A percentile compares a stretch with the other conserved stretches of the same genome.
Conservation (phyloP, 2,888 invertebrate genomes). For the Eristalinus aeneus region DNA sequence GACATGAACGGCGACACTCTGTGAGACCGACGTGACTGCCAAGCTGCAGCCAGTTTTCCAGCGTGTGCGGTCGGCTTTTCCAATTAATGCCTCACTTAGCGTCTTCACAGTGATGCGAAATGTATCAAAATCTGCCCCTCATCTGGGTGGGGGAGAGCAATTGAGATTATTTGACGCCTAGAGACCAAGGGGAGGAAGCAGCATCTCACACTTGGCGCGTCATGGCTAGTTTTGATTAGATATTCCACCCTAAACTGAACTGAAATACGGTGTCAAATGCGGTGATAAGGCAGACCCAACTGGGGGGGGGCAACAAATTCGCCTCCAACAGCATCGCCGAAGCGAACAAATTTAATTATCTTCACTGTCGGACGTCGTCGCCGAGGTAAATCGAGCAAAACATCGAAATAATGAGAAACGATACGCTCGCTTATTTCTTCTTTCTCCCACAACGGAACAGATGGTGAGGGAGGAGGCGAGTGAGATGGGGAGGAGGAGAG, state of each 20-base stretch:
- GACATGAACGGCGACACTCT: no score
- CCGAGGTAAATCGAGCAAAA: conserved; percentile 18
- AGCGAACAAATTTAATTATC: conserved; percentile 59
- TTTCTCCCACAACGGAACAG: not conserved
- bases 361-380: conserved; percentile 59
- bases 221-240: conserved; percentile 36
- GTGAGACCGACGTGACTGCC: no score
- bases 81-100: conserved; percentile 59
- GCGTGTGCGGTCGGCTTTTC: conserved; percentile 50
- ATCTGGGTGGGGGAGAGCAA: not conserved
- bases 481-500: not conserved
- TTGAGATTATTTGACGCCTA: conserved; percentile 52
- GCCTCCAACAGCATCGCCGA: not conserved
- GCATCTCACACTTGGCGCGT: conserved; percentile 7
- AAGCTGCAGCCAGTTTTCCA: conserved; percentile 38
- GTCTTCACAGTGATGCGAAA: conserved; percentile 57
- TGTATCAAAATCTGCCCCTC: conserved; percentile 26
- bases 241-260: conserved; percentile 9
- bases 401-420: not conserved
- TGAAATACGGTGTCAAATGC: conserved; percentile 33
- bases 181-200: not conserved
- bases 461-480: not conserved
- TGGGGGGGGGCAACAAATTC: not conserved
- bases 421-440: no score
- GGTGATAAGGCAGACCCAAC: conserved; percentile 45